These are phyloP conservation scores for Metopia argyrocephala DNA, from an alignment of 2,888 invertebrate species.

Conservation along the genomic window DNA sequence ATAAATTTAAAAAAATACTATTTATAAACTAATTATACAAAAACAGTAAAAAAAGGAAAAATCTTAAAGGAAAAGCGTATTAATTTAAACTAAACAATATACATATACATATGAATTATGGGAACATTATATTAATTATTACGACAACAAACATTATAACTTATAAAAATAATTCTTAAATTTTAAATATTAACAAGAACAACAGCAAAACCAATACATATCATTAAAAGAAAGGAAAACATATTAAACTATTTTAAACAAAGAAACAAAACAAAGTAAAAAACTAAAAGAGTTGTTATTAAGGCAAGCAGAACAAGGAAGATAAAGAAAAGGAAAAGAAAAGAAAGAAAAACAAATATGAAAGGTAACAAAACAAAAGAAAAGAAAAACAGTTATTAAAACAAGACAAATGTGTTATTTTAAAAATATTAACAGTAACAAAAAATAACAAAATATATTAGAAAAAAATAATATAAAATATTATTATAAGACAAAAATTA, in stretches of 20 bases:
- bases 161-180: constrained; percentile 59
- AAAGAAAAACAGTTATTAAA: constrained; percentile 1
- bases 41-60: constrained; percentile 31
- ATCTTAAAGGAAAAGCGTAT: constrained; percentile 24
- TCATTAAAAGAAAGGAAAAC: constrained; percentile 31
- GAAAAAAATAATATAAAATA: constrained; percentile 50
- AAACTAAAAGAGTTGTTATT: no score
- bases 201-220: constrained; percentile 65
- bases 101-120: constrained; percentile 77
- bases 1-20: constrained; percentile 52
- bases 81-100: constrained; percentile 72
- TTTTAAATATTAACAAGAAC: constrained; percentile 66
- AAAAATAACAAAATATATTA: constrained; percentile 10
- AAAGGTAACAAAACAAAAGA: background rate
- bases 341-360: no score
- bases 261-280: constrained; percentile 13
- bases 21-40: constrained; percentile 56
- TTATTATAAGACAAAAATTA: constrained; percentile 41
- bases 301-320: constrained; percentile 1
- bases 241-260: constrained; percentile 9
- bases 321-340: background rate
- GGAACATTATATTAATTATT: constrained; percentile 72
- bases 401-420: constrained; percentile 63
- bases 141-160: constrained; percentile 46
- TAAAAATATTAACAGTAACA: constrained; percentile 43